phyloP scores from a whole-genome alignment of 1,140 invertebrate species.

The Drosophila teissieri region DNA sequence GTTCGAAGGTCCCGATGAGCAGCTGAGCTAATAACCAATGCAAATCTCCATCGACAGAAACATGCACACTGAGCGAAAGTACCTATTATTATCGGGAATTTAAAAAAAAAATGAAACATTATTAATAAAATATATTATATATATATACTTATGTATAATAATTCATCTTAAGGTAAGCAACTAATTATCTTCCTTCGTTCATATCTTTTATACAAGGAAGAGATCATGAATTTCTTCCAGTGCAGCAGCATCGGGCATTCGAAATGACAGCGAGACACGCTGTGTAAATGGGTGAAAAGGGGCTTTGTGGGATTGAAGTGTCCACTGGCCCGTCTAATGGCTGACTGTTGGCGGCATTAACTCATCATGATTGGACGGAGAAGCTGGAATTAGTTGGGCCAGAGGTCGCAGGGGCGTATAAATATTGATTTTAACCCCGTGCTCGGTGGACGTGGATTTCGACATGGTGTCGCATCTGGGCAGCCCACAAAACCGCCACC shows the following conservation, averaged over 20 bases:
- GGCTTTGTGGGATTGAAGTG: slow-evolving; percentile 33
- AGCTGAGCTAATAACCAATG: slow-evolving; percentile 70
- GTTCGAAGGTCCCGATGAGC: slow-evolving; percentile 35
- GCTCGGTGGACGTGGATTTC: slow-evolving; percentile 4
- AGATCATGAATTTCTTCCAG: background rate
- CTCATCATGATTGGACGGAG: slow-evolving; percentile 52
- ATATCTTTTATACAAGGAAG: background rate
- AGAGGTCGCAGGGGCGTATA: slow-evolving; percentile 22
- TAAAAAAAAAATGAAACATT: too few relatives aligned
- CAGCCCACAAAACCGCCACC: slow-evolving; percentile 3
- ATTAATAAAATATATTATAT: too few relatives aligned
- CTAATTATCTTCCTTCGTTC: too few relatives aligned
- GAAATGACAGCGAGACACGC: slow-evolving; percentile 57
- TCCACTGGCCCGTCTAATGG: slow-evolving; percentile 60
- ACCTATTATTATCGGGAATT: too few relatives aligned
- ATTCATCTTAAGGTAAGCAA: background rate
- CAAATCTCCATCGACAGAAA: slow-evolving; percentile 71
- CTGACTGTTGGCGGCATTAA: slow-evolving; percentile 68
- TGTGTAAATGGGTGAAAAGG: slow-evolving; percentile 11
- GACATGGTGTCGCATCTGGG: slow-evolving; percentile 21
- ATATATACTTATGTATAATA: background rate
- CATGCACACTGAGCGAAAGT: slow-evolving; percentile 15
- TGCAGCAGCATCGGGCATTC: slow-evolving; percentile 46
- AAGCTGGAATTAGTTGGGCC: slow-evolving; percentile 6
- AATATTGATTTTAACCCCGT: slow-evolving; percentile 39